These are phyloP conservation scores for Anaspis maculata DNA, from an alignment of 2,888 invertebrate species.

Conservation along the genomic window DNA sequence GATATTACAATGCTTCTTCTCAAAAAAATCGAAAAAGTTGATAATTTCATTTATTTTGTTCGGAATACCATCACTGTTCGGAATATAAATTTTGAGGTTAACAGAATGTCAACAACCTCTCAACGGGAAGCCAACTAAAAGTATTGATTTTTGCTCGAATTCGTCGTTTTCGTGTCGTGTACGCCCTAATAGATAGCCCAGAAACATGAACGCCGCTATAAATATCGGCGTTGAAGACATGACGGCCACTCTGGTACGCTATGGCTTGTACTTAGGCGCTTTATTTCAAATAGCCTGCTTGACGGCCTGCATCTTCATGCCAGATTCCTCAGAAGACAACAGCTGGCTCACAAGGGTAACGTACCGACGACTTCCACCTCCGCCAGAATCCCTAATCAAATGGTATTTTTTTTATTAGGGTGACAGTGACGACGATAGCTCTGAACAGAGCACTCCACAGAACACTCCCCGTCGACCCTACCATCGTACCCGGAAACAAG, in stretches of 20 bases:
- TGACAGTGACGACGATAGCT: conserved; percentile 67
- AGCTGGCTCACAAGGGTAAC: conserved; percentile 44
- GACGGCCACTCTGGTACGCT: conserved; percentile 64
- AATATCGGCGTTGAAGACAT: conserved; percentile 59
- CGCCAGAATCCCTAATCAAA: too few relatives aligned
- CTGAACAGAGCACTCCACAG: conserved; percentile 63
- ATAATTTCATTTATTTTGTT: too few relatives aligned
- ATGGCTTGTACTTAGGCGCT: conserved; percentile 77
- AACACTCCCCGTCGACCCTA: conserved; percentile 58
- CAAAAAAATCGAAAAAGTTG: too few relatives aligned
- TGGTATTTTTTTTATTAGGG: conserved; percentile 35
- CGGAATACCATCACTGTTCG: too few relatives aligned
- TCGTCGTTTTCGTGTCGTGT: background rate
- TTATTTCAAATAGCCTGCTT: conserved; percentile 81
- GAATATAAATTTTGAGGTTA: conserved; percentile 2
- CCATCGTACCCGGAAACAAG: conserved; percentile 55
- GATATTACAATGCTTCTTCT: too few relatives aligned
- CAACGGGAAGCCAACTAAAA: background rate
- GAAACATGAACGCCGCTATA: conserved; percentile 39
- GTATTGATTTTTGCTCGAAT: conserved; percentile 1
- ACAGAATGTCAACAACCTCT: background rate
- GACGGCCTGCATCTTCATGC: conserved; percentile 70
- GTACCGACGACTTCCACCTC: too few relatives aligned
- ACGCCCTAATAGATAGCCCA: too few relatives aligned
- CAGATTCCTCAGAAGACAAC: conserved; percentile 51